Evolutionary conservation across 2,888 invertebrate genomes (phyloP).

Genomic region (Alsophila aescularia): DNA sequence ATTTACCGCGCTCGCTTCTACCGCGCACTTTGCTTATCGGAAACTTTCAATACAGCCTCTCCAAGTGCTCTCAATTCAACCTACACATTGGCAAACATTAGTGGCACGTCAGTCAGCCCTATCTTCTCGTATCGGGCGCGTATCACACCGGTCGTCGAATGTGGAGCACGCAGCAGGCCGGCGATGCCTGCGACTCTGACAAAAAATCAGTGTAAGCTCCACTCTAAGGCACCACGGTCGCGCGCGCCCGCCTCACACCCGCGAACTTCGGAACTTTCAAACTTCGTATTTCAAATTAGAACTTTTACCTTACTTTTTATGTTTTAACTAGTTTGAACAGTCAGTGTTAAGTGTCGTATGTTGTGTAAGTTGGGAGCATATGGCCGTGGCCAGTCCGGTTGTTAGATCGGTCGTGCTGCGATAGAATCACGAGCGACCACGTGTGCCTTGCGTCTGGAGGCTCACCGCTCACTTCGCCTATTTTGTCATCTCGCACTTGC

Average conservation of each 20-base stretch:
- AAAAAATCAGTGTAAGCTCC: constrained; percentile 83
- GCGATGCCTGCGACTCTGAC: constrained; percentile 80
- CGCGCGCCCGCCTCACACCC: constrained; percentile 56
- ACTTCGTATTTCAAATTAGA: constrained; percentile 21
- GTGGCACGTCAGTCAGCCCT: constrained; percentile 46
- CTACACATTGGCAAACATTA: constrained; percentile 21
- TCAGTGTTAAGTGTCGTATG: constrained; percentile 71
- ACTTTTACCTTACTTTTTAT: constrained; percentile 31
- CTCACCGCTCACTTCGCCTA: constrained; percentile 80
- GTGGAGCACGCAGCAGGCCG: constrained; percentile 74
- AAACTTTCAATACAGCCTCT: constrained; percentile 21
- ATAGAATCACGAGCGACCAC: constrained; percentile 77
- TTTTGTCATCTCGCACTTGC: constrained; percentile 69
- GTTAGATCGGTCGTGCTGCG: constrained; percentile 64
- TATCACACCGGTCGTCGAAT: constrained; percentile 81
- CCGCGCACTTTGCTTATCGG: constrained; percentile 11
- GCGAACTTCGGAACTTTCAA: constrained; percentile 43
- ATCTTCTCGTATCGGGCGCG: constrained; percentile 59
- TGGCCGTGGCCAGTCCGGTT: constrained; percentile 74
- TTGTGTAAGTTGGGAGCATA: constrained; percentile 77
- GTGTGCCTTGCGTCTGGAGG: constrained; percentile 73
- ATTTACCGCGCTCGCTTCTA: neutral
- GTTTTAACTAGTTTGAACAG: constrained; percentile 25
- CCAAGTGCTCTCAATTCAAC: constrained; percentile 15
- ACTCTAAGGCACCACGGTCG: constrained; percentile 74